A percentile compares a stretch with the other conserved stretches of the same genome.
Conservation (phyloP, 2,888 invertebrate species). For the Hetaerina titia region DNA sequence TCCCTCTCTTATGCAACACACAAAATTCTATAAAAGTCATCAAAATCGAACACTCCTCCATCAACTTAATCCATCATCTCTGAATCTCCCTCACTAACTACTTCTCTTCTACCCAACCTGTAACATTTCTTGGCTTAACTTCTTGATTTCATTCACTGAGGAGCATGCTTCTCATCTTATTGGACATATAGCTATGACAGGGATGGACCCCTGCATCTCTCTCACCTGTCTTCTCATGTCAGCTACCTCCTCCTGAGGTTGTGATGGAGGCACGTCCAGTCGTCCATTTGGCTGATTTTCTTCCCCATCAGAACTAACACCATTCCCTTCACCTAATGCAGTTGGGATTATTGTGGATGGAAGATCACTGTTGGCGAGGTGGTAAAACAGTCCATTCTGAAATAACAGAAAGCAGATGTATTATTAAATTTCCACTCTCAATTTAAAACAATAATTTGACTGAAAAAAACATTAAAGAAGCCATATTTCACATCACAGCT, state of each 20-base stretch:
- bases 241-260: slow-evolving; percentile 81
- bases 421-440: neutral
- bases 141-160: no score
- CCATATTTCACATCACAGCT: no score
- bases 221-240: slow-evolving; percentile 89
- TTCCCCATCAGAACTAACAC: slow-evolving; percentile 67
- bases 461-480: no score
- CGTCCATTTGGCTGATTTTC: slow-evolving; percentile 68
- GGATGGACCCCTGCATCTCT: slow-evolving; percentile 81
- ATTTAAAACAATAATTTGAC: neutral
- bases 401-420: slow-evolving; percentile 70
- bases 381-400: slow-evolving; percentile 84
- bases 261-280: slow-evolving; percentile 46
- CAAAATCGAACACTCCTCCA: no score
- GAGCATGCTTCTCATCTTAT: no score
- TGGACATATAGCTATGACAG: no score
- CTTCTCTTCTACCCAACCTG: no score
- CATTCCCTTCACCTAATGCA: slow-evolving; percentile 71
- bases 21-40: no score
- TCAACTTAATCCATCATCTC: no score
- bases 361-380: slow-evolving; percentile 77
- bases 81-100: no score
- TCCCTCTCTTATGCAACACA: no score
- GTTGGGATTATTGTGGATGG: slow-evolving; percentile 80
- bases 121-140: no score